Percentiles rank a stretch among this genome's conserved stretches.
These are phyloP conservation scores for Triplophysa bombifrons DNA, from an alignment of 2,797 vertebrate genomes.

Conservation along the genomic window DNA sequence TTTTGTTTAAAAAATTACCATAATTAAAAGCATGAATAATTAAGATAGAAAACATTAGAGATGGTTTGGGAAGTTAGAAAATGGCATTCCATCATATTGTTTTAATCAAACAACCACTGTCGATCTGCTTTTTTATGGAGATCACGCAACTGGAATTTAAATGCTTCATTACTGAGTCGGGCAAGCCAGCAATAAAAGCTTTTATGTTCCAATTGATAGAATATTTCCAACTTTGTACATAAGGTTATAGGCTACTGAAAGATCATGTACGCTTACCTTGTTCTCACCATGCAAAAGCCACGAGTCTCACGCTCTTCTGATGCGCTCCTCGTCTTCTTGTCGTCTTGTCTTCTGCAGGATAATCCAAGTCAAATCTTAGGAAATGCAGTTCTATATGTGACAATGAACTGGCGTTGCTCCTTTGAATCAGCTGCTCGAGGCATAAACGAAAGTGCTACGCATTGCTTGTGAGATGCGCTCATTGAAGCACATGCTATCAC, in stretches of 20 bases:
- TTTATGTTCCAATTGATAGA: neutral
- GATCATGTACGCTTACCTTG: constrained; percentile 3
- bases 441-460: constrained; percentile 4
- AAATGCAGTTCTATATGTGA: constrained; percentile 5
- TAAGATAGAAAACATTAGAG: neutral
- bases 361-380: constrained; percentile 14
- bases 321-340: constrained; percentile 2
- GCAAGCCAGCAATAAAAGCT: neutral
- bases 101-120: neutral
- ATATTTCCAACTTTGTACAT: neutral
- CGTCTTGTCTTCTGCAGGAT: constrained; percentile 25
- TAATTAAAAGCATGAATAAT: neutral
- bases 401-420: constrained; percentile 43
- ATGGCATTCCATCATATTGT: neutral
- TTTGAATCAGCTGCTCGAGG: constrained; percentile 35
- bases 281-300: neutral
- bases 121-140: neutral
- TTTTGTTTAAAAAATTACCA: neutral
- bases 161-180: neutral
- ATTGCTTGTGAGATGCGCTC: constrained; percentile 48
- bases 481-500: constrained; percentile 45
- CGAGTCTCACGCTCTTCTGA: constrained; percentile 4
- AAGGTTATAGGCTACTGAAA: neutral
- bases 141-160: neutral
- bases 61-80: neutral